Conservation (phyloP, 2,113 vertebrate genomes). For the Trogon melanurus region DNA sequence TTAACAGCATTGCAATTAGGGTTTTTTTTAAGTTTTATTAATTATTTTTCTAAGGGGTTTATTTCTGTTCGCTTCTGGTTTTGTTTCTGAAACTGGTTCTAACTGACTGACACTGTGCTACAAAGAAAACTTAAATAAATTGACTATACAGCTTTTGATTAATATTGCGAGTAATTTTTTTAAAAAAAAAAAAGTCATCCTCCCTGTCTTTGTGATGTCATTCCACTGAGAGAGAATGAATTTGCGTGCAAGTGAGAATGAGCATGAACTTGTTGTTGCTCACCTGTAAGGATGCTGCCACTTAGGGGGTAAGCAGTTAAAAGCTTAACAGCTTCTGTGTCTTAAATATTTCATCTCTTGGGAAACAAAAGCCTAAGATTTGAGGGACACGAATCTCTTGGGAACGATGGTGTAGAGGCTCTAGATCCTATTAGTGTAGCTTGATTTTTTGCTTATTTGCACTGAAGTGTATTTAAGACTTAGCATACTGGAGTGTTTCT, state of each 20-base stretch:
- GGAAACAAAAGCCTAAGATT: background rate
- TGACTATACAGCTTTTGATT: background rate
- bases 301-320: background rate
- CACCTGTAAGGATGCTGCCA: background rate
- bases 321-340: background rate
- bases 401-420: background rate
- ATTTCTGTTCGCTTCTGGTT: conserved; percentile 19
- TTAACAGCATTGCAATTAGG: conserved; percentile 33
- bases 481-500: background rate
- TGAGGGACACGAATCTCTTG: background rate
- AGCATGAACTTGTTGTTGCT: background rate
- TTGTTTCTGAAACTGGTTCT: conserved; percentile 10
- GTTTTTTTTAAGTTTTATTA: conserved; percentile 32
- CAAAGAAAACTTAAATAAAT: background rate
- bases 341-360: background rate
- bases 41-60: conserved; percentile 34
- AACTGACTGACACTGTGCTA: background rate
- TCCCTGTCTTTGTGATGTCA: background rate
- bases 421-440: background rate
- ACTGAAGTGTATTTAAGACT: background rate
- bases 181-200: background rate
- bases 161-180: background rate
- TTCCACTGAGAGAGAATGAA: background rate
- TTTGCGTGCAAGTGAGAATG: background rate
- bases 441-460: background rate